Evolutionary conservation across 2,113 vertebrate genomes (phyloP).

Genomic region (Columbina picui): DNA sequence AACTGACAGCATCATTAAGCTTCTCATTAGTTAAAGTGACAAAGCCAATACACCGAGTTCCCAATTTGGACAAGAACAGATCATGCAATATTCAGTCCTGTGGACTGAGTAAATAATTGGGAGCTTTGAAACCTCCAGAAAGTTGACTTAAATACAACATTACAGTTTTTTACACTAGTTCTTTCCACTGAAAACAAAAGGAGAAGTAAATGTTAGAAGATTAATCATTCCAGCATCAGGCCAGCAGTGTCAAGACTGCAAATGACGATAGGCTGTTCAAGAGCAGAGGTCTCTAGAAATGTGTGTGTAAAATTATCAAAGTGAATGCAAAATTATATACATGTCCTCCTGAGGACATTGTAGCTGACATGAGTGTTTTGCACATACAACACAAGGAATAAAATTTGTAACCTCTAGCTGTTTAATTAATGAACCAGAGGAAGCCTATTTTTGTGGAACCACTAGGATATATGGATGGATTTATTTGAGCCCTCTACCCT

Average conservation of each 20-base stretch:
- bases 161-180: background rate
- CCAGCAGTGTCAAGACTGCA: background rate
- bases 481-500: background rate
- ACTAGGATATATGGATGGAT: background rate
- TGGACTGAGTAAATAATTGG: conserved; percentile 20
- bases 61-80: conserved; percentile 34
- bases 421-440: background rate
- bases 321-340: background rate
- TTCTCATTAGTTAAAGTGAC: conserved; percentile 28
- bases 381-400: background rate
- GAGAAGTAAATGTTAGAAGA: background rate
- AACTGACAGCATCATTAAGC: conserved; percentile 40
- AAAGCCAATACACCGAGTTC: conserved; percentile 37
- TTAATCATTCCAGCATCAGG: background rate
- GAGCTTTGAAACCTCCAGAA: conserved; percentile 57
- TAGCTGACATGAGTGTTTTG: background rate
- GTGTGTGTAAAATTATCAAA: background rate
- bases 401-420: background rate
- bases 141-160: background rate
- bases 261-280: background rate
- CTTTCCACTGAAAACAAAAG: background rate
- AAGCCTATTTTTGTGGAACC: background rate
- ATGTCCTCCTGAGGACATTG: background rate
- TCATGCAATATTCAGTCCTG: background rate
- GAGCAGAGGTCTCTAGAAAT: background rate